Percentiles rank a stretch among this genome's conserved stretches.
Conservation (phyloP, 2,888 invertebrate species). For the Drosophila ezoana region DNA sequence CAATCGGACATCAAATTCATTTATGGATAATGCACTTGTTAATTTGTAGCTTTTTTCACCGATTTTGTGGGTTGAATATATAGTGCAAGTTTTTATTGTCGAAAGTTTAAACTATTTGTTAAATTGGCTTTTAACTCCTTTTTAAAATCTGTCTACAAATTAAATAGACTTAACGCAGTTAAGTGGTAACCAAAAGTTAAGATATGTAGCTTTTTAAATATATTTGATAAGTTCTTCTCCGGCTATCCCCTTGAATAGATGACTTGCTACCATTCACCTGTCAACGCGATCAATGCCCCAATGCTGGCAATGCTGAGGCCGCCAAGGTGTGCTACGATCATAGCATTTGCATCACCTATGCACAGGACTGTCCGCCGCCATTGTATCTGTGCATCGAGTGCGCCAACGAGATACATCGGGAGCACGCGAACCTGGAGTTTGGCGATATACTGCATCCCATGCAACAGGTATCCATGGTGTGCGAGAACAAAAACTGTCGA, state of each 20-base stretch:
- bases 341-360: conserved; percentile 94
- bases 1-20: too few species aligned
- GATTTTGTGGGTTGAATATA: too few species aligned
- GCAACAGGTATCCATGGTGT: conserved; percentile 97
- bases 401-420: conserved; percentile 95
- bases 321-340: conserved; percentile 98
- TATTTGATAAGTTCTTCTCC: background rate
- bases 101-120: too few species aligned
- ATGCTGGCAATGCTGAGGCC: conserved; percentile 93
- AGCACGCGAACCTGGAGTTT: conserved; percentile 93
- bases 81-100: too few species aligned
- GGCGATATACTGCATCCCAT: conserved; percentile 96
- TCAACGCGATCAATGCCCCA: conserved; percentile 96
- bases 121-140: too few species aligned
- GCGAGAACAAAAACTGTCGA: conserved; percentile 99
- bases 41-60: too few species aligned
- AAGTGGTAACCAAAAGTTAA: too few species aligned
- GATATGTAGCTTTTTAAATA: background rate
- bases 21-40: too few species aligned
- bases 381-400: conserved; percentile 98
- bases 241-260: conserved; percentile 84
- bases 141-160: too few species aligned
- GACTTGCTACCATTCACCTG: conserved; percentile 93
- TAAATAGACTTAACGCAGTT: too few species aligned
- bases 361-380: conserved; percentile 95